Base-by-base conservation (phyloP, 2,113 vertebrate genomes). In the Rhea pennata region DNA sequence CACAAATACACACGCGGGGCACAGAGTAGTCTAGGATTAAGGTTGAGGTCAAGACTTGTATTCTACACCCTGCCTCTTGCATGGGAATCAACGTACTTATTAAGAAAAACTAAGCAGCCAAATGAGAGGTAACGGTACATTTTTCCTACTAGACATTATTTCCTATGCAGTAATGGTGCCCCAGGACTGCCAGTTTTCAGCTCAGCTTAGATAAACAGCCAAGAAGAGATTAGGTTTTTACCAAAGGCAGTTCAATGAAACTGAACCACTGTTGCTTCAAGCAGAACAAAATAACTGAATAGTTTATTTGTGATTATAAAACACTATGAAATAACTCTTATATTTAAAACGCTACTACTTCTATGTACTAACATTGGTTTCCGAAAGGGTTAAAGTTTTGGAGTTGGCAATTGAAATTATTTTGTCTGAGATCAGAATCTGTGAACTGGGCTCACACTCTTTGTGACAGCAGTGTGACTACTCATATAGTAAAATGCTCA, bases 21-120 rank as follows among this genome's bases (percentile, higher is more conserved):
- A 23, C 0, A 0, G 2, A 56, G 11, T 4, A 8, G 36, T 7
- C 10, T 3, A 5, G 6, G 66, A 44, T 20, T 20, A 11, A 21
- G 19, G n/a, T 1, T 0, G 1, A 24, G 42, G 29, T 7, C 1
- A 23, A 80, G 10, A 4, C 1, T 16, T 29, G 15, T 39, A 19
- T 39, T 40, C 27, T 6, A 14, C 2, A 2, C 15, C 54, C 56
- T 39, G 21, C 56, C 65, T 44, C 46, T 42, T 6, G 3, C 36
- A 24, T 8, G 8, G 12, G 6, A 59, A 3, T 5, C 46, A 31
- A 12, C 26, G 8, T 7, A 9, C 17, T 44, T 10, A 12, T 0
- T 6, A 33, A 10, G 27, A n/a, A 79, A 88, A 73, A 39, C 2
- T 1, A 33, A 75, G 58, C 31, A 0, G 9, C 5, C 14, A 24